Conservation (phyloP, 2,113 vertebrate genomes). For the Sisor rabdophorus region DNA sequence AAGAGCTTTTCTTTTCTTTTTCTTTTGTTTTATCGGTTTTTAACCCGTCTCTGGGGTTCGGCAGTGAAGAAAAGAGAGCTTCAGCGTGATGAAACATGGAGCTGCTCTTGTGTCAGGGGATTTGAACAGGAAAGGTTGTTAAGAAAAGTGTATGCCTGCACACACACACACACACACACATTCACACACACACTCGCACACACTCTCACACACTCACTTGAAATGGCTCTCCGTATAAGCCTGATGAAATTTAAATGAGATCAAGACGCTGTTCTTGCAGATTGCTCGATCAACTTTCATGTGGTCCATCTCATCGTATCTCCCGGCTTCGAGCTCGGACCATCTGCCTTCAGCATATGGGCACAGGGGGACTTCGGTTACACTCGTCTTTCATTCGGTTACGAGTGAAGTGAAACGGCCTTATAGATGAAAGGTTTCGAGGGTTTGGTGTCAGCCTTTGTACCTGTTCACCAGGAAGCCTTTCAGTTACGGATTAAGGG, state of each 20-base stretch:
- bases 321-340: slow-evolving; percentile 24
- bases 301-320: slow-evolving; percentile 6
- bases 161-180: not conserved
- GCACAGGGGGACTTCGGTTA: slow-evolving; percentile 41
- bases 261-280: slow-evolving; percentile 34
- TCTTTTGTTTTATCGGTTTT: not conserved
- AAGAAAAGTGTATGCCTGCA: slow-evolving; percentile 23
- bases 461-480: slow-evolving; percentile 7
- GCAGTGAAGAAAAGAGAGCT: slow-evolving; percentile 30
- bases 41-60: not conserved
- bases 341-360: slow-evolving; percentile 53
- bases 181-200: slow-evolving; percentile 20
- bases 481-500: not conserved
- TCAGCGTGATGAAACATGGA: not conserved
- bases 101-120: slow-evolving; percentile 26
- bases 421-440: slow-evolving; percentile 16
- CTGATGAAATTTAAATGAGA: slow-evolving; percentile 49
- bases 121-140: slow-evolving; percentile 25
- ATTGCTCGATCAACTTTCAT: slow-evolving; percentile 35
- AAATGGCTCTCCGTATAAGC: slow-evolving; percentile 29
- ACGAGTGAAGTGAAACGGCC: not conserved
- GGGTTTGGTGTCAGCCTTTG: slow-evolving; percentile 23
- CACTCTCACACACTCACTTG: slow-evolving; percentile 31
- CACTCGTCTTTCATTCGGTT: slow-evolving; percentile 11
- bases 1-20: too few species aligned